These are phyloP conservation scores for Ostrea edulis DNA, from an alignment of 1,140 invertebrate genomes.

Conservation along the genomic window DNA sequence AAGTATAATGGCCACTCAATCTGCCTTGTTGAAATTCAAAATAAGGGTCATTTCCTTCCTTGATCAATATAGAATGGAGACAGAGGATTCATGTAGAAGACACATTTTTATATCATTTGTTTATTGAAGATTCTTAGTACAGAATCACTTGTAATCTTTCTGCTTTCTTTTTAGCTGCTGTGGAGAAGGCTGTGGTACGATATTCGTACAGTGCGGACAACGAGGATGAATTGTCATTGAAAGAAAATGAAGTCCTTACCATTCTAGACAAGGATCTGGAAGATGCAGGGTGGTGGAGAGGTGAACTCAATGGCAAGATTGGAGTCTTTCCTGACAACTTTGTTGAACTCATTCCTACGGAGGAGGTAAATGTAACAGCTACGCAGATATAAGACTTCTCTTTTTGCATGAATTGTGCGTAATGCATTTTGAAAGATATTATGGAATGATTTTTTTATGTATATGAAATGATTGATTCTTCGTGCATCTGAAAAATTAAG, in stretches of 20 bases:
- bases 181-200: constrained; percentile 87
- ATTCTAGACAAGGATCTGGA: constrained; percentile 90
- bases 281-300: constrained; percentile 98
- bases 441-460: constrained; percentile 3
- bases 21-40: too few species aligned
- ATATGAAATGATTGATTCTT: neutral
- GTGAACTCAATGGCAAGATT: constrained; percentile 91
- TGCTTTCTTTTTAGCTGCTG: constrained; percentile 23
- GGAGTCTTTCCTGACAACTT: constrained; percentile 99
- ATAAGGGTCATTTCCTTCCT: neutral
- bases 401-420: constrained; percentile 14
- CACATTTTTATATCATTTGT: neutral
- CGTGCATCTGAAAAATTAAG: neutral
- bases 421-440: neutral
- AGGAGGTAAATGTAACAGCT: constrained; percentile 64
- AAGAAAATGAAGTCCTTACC: constrained; percentile 92
- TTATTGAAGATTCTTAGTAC: neutral
- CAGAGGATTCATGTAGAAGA: neutral
- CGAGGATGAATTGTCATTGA: constrained; percentile 92
- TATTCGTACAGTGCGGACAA: constrained; percentile 95
- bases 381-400: neutral
- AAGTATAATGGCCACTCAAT: too few species aligned
- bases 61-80: neutral
- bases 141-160: neutral
- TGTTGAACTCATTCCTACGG: constrained; percentile 77